Conservation (phyloP, 2,888 invertebrate species). For the Melanophora roralis region DNA sequence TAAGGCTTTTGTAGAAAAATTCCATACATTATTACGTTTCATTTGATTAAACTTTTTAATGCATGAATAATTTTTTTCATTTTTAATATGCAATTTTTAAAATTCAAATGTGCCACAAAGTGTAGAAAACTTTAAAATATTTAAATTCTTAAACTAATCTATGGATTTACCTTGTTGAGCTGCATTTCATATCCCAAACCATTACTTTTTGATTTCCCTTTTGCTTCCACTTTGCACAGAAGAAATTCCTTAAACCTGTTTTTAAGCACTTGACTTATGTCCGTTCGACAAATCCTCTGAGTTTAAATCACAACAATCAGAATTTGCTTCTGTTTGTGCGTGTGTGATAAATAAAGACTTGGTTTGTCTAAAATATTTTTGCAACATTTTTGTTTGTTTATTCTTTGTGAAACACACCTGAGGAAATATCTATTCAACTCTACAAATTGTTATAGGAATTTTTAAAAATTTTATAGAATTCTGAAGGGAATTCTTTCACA, state of each 20-base stretch:
- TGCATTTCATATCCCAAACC: no score
- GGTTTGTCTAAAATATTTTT: not conserved
- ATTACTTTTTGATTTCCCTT: constrained; percentile 22
- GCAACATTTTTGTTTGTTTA: not conserved
- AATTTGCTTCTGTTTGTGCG: not conserved
- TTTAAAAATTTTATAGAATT: not conserved
- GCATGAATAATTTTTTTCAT: no score
- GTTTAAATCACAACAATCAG: not conserved
- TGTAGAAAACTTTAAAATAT: no score
- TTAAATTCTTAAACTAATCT: no score
- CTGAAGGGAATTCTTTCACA: no score
- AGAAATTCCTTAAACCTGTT: not conserved
- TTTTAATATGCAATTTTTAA: no score
- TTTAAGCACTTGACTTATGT: not conserved
- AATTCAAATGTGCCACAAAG: no score
- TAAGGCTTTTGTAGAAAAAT: not conserved
- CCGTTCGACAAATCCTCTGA: not conserved
- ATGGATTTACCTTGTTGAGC: no score
- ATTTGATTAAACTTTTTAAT: not conserved
- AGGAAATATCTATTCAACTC: no score
- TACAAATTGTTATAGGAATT: not conserved
- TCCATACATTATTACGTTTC: not conserved
- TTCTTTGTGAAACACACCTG: no score
- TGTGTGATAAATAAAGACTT: not conserved
- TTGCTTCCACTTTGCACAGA: constrained; percentile 8